Evolutionary conservation across 2,113 vertebrate species (phyloP), one percentile per base, ranked within the genome.

Genomic region (Chitala chitala): DNA sequence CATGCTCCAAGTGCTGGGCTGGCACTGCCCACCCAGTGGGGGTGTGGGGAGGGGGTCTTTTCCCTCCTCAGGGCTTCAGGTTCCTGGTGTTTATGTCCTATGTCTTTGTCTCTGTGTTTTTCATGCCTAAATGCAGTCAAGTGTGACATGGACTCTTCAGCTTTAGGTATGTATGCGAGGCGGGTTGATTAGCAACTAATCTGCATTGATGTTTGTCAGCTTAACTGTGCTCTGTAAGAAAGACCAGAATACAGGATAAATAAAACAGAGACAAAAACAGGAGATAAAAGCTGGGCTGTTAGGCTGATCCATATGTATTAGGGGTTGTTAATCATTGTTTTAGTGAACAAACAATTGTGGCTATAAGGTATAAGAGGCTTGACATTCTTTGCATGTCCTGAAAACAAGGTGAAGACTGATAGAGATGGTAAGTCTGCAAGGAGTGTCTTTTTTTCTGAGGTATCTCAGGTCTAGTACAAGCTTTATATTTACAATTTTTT

Each of bases 1-100:
- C 87, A 89, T 91, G 91, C 92, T 90, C 90, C 85, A 48, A 42
- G 46, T 38, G 5, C 20, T 26, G 90, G 91, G 91, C 92, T 91
- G 91, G 89, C 84, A 85, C 91, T 94, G 90, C 76, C 84, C 86
- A 66, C 89, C 92, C 88, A 93, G 92, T 91, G 89, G 89, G 91
- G 92, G 90, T 93, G 92, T 92, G 93, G 91, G 88, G 86, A 38
- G 88, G 93, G 64, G n/a, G 64, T 9, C 93, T 90, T 92, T 91
- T 93, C 93, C 92, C 93, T n/a, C n/a, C n/a, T 90, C 91, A 84
- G 88, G 89, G 87, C 82, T 83, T 73, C 50, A 72, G 83, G 83
- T 88, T 88, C 88, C 86, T 82, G 82, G 82, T 88, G 86, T 86
- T 88, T 84, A 69, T 85, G 84, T 85, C 85, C 86, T 84, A 38